Evolutionary conservation across 2,113 vertebrate species (phyloP), one percentile per base, ranked within the genome.

Genomic region (Oxyruncus cristatus): DNA sequence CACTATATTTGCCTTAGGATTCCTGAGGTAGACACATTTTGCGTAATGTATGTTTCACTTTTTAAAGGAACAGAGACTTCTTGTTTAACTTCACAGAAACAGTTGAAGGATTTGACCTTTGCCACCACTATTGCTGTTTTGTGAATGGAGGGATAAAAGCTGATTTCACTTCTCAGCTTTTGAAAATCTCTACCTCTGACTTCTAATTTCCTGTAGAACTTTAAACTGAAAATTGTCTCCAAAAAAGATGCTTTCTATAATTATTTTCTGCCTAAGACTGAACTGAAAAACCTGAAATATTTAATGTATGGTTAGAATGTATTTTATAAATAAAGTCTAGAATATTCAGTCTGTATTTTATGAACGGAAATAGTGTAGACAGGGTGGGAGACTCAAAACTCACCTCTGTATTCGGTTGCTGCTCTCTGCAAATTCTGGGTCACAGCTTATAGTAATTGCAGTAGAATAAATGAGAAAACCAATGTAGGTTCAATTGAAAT

Each of bases 391-490:
- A 84, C 10, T 28, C 66, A 91, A 75, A 89, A 79, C 82, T 87
- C 15, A 33, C 41, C 17, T 75, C 23, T 20, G 5, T 56, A 50
- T 82, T 85, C 21, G 53, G 1, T 30, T 88, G 53, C 12, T 70
- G n/a, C 26, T 62, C 30, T 63, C 47, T 67, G n/a, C 7, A 84
- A 41, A 89, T 66, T 24, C 39, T 62, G 55, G 2, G 3, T 61
- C 23, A 8, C 55, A 65, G 3, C 22, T 92, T 63, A 42, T 6
- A 61, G 30, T 47, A 78, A 74, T 58, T 88, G 18, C 44, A 84
- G 42, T 52, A 83, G 17, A 55, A 42, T 81, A 87, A 80, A 68
- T 96, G 67, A 93, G 87, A 70, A 93, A 96, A 96, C 65, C 33
- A 61, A 27, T 82, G 87, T 80, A 88, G 52, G 68, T 93, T 94